Percentiles rank a stretch among this genome's conserved stretches.
Evolutionary conservation across 2,113 vertebrate genomes (phyloP).

Genomic region (Amblyornis subalaris): DNA sequence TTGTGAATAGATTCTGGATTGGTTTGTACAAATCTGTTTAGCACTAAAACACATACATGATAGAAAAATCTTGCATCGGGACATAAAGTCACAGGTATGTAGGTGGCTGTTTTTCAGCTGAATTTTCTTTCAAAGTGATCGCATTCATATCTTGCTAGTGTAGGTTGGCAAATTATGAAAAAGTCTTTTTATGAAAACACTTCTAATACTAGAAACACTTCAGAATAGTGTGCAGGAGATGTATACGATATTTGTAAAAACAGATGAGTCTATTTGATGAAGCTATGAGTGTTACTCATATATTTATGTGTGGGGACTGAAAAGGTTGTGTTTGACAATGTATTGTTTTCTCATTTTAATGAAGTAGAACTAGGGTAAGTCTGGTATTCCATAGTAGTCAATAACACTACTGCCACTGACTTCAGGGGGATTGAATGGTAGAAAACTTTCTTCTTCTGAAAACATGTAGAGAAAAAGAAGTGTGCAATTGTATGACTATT

Average conservation of each 20-base stretch:
- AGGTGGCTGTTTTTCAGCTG: neutral
- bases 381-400: neutral
- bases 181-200: neutral
- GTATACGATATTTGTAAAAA: neutral
- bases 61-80: conserved; percentile 95
- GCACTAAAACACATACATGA: conserved; percentile 96
- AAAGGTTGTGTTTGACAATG: neutral
- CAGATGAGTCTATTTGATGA: neutral
- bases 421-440: neutral
- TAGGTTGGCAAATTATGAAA: neutral
- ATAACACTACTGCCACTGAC: neutral
- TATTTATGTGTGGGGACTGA: neutral
- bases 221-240: neutral
- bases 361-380: neutral
- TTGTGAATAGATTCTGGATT: conserved; percentile 86
- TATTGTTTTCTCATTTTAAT: neutral
- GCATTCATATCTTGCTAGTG: neutral
- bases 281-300: neutral
- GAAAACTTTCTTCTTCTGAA: neutral
- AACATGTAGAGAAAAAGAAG: neutral
- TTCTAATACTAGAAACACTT: neutral
- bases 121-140: neutral
- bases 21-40: conserved; percentile 98
- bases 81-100: conserved; percentile 97
- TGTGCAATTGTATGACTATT: conserved; percentile 1